These are phyloP conservation scores for Aldrovandia affinis DNA, from an alignment of 2,797 vertebrate species.

Conservation along the genomic window DNA sequence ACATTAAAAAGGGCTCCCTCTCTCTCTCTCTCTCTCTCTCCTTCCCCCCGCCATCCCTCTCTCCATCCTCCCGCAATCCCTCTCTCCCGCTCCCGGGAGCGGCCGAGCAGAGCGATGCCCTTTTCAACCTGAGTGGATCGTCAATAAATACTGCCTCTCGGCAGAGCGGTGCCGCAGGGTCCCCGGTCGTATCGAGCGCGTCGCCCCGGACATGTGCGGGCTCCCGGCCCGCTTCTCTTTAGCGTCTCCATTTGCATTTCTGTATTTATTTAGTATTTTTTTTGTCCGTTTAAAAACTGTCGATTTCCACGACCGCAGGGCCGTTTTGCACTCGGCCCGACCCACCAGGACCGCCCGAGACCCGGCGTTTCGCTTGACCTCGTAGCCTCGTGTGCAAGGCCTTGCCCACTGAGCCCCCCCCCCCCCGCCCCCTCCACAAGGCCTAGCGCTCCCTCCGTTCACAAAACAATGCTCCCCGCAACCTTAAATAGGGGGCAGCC, in stretches of 20 bases:
- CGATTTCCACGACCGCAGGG: background rate
- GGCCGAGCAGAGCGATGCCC: background rate
- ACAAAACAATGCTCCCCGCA: too few relatives aligned
- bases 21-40: constrained; percentile 47
- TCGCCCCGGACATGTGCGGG: background rate
- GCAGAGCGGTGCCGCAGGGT: background rate
- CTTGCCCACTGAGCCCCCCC: constrained; percentile 10
- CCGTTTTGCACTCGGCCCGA: too few relatives aligned
- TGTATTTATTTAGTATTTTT: too few relatives aligned
- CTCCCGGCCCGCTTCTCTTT: background rate
- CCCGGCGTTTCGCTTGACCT: constrained; percentile 26
- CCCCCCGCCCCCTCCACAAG: too few relatives aligned
- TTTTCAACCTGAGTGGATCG: constrained; percentile 14
- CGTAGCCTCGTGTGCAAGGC: background rate
- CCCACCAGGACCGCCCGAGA: background rate
- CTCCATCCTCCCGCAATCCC: constrained; percentile 47
- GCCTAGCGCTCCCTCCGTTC: too few relatives aligned
- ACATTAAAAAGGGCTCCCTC: constrained; percentile 52
- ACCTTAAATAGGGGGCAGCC: too few relatives aligned
- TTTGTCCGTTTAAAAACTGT: too few relatives aligned
- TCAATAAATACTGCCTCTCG: constrained; percentile 17
- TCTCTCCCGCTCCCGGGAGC: background rate
- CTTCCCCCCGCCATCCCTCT: constrained; percentile 46
- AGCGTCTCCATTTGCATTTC: background rate
- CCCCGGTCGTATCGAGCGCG: background rate